Evolutionary conservation across 2,888 invertebrate genomes (phyloP), one percentile per base, ranked within the genome.

Genomic region (Tiphia femorata): DNA sequence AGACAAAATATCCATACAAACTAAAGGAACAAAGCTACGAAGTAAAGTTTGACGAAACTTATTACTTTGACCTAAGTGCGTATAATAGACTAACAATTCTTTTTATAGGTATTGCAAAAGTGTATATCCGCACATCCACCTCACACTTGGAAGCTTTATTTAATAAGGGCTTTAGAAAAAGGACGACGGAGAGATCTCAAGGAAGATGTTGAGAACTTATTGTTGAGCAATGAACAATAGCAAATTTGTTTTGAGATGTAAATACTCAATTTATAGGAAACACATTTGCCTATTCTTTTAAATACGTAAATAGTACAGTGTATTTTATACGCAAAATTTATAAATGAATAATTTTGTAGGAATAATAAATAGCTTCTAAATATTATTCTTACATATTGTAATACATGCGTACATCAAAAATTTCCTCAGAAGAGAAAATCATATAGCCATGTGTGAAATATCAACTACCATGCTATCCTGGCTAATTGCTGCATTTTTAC

Each of bases 141-240:
- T 2, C 25, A 54, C 1, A 64, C 62, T 29, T 81, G 82, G 81
- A 73, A 70, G 58, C 23, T 51, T 14, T 64, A 70, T 38, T 71
- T 83, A 20, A 62, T 75, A 38, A 53, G 40, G 12, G 80, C 82
- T 19, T 69, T 83, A 54, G 73, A 75, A 49, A 65, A 67, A 47
- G 73, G 76, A 21, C 70, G 79, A 46, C 63, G 83, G 23, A 71
- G 53, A 59, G 83, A 83, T 71, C 61, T 83, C 2, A 72, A 66
- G 53, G 77, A 82, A 61, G 21, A 60, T 25, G 46, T 47, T 7
- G 67, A 69, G 38, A 33, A 58, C 38, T 46, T 69, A 30, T 46
- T 62, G 40, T 27, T 67, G 8, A 16, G 21, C 16, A 2, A 17
- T 12, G 12, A 25, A 2, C 7, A 23, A 21, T 5, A 12, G 5